phyloP scores from a whole-genome alignment of 2,797 vertebrate species.

The Malurus splendens region DNA sequence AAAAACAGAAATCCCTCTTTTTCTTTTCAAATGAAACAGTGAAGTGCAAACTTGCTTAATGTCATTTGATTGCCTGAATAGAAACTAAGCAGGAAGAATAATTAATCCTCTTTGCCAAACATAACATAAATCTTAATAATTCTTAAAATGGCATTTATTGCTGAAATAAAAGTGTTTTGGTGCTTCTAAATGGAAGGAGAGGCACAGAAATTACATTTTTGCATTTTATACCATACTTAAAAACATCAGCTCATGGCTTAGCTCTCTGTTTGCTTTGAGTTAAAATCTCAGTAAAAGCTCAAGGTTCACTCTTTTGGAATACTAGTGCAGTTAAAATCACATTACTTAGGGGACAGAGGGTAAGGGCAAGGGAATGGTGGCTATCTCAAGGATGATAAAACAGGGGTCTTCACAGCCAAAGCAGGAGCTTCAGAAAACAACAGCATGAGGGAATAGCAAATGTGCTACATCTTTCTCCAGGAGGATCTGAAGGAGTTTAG shows the following conservation, averaged over 20 bases:
- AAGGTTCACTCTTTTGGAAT: neutral
- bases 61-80: conserved; percentile 4
- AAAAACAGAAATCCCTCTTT: neutral
- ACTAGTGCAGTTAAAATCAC: neutral
- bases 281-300: conserved; percentile 22
- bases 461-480: neutral
- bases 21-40: neutral
- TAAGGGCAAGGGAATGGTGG: neutral
- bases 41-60: conserved; percentile 6
- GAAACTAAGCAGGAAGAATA: conserved; percentile 31
- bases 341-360: neutral
- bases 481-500: neutral
- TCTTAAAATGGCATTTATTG: conserved; percentile 44
- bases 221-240: conserved; percentile 35
- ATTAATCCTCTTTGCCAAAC: conserved; percentile 55
- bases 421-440: neutral
- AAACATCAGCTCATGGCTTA: neutral
- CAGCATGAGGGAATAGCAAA: neutral
- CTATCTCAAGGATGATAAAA: neutral
- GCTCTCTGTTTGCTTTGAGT: conserved; percentile 32
- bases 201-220: conserved; percentile 6
- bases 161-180: conserved; percentile 18
- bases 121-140: conserved; percentile 50
- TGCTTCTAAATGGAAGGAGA: conserved; percentile 33
- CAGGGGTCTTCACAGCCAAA: neutral